A percentile compares a stretch with the other conserved stretches of the same genome.
phyloP scores from a whole-genome alignment of 2,888 invertebrate genomes.

The Epinotia nisella region DNA sequence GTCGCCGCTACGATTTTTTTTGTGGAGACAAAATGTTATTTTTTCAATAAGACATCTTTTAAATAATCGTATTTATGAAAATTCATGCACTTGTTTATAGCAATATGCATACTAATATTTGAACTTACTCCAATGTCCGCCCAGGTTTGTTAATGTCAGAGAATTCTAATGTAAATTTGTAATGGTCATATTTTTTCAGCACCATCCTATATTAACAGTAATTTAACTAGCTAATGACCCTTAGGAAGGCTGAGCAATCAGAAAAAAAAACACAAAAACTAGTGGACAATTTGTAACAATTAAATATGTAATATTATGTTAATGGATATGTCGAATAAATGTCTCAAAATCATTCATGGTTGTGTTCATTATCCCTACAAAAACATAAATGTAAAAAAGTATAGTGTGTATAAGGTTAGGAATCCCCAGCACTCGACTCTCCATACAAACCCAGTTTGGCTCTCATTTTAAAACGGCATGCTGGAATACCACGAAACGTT shows the following conservation, averaged over 20 bases:
- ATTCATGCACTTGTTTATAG: neutral
- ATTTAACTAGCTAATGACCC: conserved; percentile 22
- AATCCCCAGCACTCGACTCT: too few species aligned
- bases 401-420: too few species aligned
- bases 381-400: neutral
- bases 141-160: conserved; percentile 14
- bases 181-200: conserved; percentile 9
- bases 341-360: conserved; percentile 57
- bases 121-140: neutral
- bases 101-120: conserved; percentile 11
- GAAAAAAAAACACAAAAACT: conserved; percentile 37
- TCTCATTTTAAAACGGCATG: too few species aligned
- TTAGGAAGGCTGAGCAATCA: conserved; percentile 50
- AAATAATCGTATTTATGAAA: neutral
- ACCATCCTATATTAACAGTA: conserved; percentile 20
- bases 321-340: conserved; percentile 74
- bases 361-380: conserved; percentile 28
- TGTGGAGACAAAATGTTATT: neutral
- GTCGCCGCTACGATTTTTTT: neutral
- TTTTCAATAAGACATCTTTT: neutral
- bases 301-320: conserved; percentile 61
- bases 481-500: too few species aligned
- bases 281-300: conserved; percentile 55
- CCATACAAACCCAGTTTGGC: too few species aligned
- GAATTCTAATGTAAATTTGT: neutral